Conservation (phyloP, 37 sponge, comb jelly and placozoan genomes). For the Trichoplax adhaerens region DNA sequence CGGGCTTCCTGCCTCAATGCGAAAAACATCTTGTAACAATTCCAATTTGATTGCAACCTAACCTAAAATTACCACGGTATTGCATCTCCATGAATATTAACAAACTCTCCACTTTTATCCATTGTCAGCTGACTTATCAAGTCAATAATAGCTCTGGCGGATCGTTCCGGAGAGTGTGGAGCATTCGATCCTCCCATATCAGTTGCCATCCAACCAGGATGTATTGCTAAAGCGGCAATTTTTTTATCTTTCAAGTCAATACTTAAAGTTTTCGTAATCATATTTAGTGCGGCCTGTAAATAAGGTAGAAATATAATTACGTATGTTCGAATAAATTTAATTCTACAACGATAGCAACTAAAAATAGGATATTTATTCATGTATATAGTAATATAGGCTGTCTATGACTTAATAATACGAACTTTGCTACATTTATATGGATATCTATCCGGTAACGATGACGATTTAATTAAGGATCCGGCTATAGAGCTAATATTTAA, state of each 20-base stretch:
- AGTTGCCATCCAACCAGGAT: conserved; percentile 19
- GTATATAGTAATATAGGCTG: no score
- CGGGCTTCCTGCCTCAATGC: no score
- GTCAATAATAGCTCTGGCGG: conserved; percentile 6
- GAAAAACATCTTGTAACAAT: no score
- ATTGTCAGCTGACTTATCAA: no score
- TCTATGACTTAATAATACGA: no score
- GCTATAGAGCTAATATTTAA: background rate
- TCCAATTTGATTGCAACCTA: no score
- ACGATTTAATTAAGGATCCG: background rate
- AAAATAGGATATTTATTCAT: no score
- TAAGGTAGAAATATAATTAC: background rate
- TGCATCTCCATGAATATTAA: no score
- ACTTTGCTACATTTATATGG: background rate
- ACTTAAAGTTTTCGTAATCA: conserved; percentile 8
- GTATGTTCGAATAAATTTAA: background rate
- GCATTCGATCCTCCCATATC: conserved; percentile 15
- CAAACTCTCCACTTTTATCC: no score
- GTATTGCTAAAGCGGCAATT: conserved; percentile 5
- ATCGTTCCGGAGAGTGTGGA: conserved; percentile 4
- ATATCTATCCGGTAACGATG: background rate
- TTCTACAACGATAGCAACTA: no score
- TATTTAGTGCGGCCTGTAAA: conserved; percentile 18
- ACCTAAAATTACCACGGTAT: no score
- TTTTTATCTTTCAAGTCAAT: conserved; percentile 10